Percentiles rank a stretch among this genome's conserved stretches.
phyloP scores from a whole-genome alignment of 2,113 vertebrate genomes.

The Cichladusa arquata region DNA sequence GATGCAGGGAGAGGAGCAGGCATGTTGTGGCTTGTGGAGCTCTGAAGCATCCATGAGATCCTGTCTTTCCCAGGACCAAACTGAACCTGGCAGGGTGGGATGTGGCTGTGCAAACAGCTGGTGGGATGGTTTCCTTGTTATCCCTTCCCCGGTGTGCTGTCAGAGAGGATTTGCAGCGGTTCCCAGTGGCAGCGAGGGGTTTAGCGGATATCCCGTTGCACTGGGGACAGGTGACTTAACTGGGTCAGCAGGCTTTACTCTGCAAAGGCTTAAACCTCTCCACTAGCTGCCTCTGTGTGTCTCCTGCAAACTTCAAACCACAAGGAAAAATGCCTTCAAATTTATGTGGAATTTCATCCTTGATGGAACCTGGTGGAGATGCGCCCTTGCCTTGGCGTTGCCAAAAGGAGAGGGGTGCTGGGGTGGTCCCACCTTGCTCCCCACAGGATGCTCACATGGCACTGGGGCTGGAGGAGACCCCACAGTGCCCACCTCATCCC shows the following conservation, averaged over 20 bases:
- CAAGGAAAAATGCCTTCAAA: neutral
- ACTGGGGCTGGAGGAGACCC: neutral
- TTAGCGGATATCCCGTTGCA: neutral
- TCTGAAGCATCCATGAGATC: neutral
- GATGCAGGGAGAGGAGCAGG: neutral
- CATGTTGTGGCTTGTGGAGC: neutral
- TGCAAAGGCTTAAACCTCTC: neutral
- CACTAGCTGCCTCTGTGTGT: neutral
- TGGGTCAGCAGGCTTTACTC: conserved; percentile 41
- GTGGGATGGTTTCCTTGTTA: neutral
- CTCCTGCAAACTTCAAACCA: neutral
- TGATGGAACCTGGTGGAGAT: rapidly evolving
- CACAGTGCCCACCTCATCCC: neutral
- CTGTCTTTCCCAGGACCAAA: neutral
- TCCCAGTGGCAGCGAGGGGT: neutral
- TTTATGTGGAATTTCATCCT: neutral
- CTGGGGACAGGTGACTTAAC: conserved; percentile 59
- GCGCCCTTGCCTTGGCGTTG: rapidly evolving
- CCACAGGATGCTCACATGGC: rapidly evolving
- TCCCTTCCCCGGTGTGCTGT: rapidly evolving
- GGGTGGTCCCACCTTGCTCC: rapidly evolving
- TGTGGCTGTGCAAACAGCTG: rapidly evolving
- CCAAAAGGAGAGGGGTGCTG: neutral
- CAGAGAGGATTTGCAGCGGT: neutral
- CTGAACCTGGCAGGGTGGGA: neutral